Conservation (phyloP, 2,797 vertebrate species). For the Leptoclinus maculatus region DNA sequence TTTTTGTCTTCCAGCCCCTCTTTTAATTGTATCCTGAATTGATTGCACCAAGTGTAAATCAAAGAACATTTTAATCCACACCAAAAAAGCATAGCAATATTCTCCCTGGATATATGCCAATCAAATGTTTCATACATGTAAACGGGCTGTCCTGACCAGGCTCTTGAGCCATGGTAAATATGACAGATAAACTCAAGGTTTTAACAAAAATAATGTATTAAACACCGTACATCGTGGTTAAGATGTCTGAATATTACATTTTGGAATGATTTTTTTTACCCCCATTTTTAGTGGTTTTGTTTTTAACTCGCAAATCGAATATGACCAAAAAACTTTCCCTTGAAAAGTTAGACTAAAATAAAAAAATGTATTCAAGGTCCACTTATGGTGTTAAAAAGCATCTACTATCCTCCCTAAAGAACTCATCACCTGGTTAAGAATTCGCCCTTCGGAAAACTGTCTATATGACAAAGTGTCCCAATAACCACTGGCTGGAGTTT, state of each 20-base stretch:
- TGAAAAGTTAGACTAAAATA: background rate
- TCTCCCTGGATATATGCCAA: too few species aligned
- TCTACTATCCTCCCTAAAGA: background rate
- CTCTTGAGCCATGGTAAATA: too few species aligned
- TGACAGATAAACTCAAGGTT: too few species aligned
- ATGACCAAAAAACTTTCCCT: background rate
- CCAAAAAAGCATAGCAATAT: too few species aligned
- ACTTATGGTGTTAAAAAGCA: background rate
- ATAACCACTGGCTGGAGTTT: background rate
- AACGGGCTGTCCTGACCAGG: too few species aligned
- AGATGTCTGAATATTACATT: too few species aligned
- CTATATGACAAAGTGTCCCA: background rate
- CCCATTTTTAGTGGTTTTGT: background rate
- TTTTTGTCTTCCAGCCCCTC: background rate
- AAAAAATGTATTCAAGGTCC: background rate
- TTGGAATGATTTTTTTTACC: too few species aligned
- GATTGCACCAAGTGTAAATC: background rate
- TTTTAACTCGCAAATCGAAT: background rate
- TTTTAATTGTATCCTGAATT: background rate
- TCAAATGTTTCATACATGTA: too few species aligned
- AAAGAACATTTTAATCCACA: background rate
- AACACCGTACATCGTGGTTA: too few species aligned
- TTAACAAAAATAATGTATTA: too few species aligned
- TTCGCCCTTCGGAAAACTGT: background rate
- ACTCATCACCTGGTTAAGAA: background rate